Conservation (phyloP, 2,888 invertebrate species). For the Polylopha cassiicola region DNA sequence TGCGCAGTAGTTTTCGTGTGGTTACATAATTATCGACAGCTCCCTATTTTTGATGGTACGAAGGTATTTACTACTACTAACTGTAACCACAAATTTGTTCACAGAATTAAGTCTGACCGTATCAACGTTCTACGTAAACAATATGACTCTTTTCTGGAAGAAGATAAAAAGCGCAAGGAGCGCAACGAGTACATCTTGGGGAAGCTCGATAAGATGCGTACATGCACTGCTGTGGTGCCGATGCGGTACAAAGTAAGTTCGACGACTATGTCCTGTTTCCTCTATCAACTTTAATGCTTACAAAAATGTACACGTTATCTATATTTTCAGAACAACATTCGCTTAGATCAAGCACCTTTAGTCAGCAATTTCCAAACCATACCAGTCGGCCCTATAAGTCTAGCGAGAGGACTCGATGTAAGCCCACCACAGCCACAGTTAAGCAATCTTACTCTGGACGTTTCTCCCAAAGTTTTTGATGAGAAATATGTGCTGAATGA, state of each 20-base stretch:
- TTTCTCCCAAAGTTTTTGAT: constrained; percentile 30
- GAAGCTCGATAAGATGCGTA: constrained; percentile 63
- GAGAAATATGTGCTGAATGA: constrained; percentile 48
- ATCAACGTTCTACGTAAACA: constrained; percentile 59
- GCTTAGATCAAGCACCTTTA: constrained; percentile 4
- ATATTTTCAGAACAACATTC: constrained; percentile 10
- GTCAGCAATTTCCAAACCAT: neutral
- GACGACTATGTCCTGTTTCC: neutral
- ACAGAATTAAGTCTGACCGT: constrained; percentile 56
- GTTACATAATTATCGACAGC: no score
- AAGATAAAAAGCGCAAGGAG: constrained; percentile 66
- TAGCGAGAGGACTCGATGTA: neutral
- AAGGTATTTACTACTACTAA: no score
- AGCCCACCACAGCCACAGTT: no score
- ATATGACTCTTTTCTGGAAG: constrained; percentile 66
- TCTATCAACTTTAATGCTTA: constrained; percentile 25
- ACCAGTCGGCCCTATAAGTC: neutral
- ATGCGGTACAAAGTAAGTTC: constrained; percentile 39
- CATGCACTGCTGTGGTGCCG: constrained; percentile 41
- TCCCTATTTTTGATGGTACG: no score
- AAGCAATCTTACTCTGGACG: no score
- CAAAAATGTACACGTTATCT: neutral
- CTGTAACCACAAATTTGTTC: no score
- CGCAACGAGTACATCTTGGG: constrained; percentile 66
- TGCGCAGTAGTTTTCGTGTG: no score